Evolutionary conservation across 2,888 invertebrate genomes (phyloP), one percentile per base, ranked within the genome.

Genomic region (Pterostichus niger): DNA sequence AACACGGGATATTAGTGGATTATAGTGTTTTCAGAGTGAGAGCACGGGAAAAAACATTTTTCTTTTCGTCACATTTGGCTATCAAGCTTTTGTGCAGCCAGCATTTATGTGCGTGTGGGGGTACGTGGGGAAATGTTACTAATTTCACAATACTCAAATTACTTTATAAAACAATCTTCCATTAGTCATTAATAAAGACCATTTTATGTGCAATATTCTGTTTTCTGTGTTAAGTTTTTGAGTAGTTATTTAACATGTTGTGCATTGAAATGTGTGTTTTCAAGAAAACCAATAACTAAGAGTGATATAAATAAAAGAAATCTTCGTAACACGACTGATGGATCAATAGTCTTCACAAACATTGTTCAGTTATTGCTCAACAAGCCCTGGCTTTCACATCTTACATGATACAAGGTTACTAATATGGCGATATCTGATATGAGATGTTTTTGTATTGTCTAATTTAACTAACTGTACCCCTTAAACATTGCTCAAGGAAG

Each of bases 121-220:
- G 76, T 83, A 84, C 84, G 85, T 85, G 87, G 86, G 87, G 87
- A 86, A 86, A 86, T 85, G 86, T 86, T 85, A 86, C 87, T 87
- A 87, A 87, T 88, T 88, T 88, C 88, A 88, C 87, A 87, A 88
- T 86, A 86, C 84, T 85, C 84, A 85, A 84, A 85, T 84, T 85
- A 85, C 85, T 84, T 85, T 85, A 85, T 83, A 84, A 83, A 84
- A 82, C 81, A 84, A 85, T 84, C 79, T 85, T 84, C 84, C 84
- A 84, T 83, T 85, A 83, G 49, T 85, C 83, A 84, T 84, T 84
- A 84, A 82, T 40, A 79, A 82, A 82, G 82, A 59, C 44, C 33
- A 75, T 68, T 82, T 82, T 35, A 56, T 61, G 82, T 82, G 82
- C 82, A 82, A 82, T 82, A 82, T 71, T 82, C 75, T 82, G 75